Percentiles rank a stretch among this genome's conserved stretches.
Conservation (phyloP, 2,888 invertebrate genomes). For the Stramonita haemastoma region DNA sequence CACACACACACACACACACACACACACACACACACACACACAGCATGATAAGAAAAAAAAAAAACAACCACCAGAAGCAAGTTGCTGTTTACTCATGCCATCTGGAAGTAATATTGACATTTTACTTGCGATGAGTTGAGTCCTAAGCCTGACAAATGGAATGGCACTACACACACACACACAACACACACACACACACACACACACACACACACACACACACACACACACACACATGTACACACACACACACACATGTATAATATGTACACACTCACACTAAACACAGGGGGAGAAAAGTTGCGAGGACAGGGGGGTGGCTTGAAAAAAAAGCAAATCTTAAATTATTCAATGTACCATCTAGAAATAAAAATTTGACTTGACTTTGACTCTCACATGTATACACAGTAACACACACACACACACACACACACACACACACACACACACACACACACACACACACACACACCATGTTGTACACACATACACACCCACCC, state of each 20-base stretch:
- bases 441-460: background rate
- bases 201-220: background rate
- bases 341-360: no score
- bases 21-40: no score
- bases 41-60: no score
- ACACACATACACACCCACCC: background rate
- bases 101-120: no score
- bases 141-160: no score
- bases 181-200: background rate
- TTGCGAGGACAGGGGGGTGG: no score
- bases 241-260: background rate
- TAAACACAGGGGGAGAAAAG: no score
- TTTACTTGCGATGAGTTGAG: no score
- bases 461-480: background rate
- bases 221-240: background rate
- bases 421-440: background rate
- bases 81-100: background rate
- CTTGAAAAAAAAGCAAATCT: no score
- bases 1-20: background rate
- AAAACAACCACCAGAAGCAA: background rate
- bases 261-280: background rate
- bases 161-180: background rate
- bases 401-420: background rate
- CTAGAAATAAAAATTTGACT: no score
- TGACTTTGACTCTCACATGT: no score